Evolutionary conservation across 1,140 invertebrate species (phyloP), one percentile per base, ranked within the genome.

Genomic region (Drosophila sp.): DNA sequence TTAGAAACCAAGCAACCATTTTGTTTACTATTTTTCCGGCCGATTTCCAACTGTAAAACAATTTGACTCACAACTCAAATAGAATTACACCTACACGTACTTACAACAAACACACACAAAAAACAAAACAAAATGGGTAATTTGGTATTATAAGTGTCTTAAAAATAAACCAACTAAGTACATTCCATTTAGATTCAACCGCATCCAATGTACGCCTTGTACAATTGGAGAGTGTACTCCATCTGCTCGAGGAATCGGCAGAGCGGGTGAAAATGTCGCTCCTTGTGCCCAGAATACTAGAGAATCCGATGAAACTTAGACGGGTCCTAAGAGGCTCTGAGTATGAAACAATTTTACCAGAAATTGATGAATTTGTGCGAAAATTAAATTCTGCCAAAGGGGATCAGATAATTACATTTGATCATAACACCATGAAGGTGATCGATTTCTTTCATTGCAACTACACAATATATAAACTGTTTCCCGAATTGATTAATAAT

Each of bases 381-480:
- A 29, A 7, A 1, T 11, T 61, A 33, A 62, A 76, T 44, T 23
- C 25, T 0, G 35, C 38, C 10, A 47, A 62, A 0, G 29, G 47
- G 2, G 40, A 65, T 58, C 47, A 47, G 0, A 72, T 47, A 25
- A 23, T 79, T 1, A 70, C 69, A 3, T 29, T 84, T 3, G 63
- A 89, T 55, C 57, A 62, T 4, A 68, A 66, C n/a, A 61, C 82
- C 0, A 60, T 89, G 4, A 32, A 23, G 0, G 65, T 75, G 1
- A 72, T 89, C 0, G 69, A 80, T 8, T 89, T 72, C 27, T 89
- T 89, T 25, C 64, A 80, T 11, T n/a, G 8, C 0, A 71, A 89
- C n/a, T 33, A 55, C 41, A 8, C 27, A 0, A 72, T 89, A 4
- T 35, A 64, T 4, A 10, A 66, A 1, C 25, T 84, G 6, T 89